Evolutionary conservation across 2,113 vertebrate genomes (phyloP).

Genomic region (Tetrax tetrax): DNA sequence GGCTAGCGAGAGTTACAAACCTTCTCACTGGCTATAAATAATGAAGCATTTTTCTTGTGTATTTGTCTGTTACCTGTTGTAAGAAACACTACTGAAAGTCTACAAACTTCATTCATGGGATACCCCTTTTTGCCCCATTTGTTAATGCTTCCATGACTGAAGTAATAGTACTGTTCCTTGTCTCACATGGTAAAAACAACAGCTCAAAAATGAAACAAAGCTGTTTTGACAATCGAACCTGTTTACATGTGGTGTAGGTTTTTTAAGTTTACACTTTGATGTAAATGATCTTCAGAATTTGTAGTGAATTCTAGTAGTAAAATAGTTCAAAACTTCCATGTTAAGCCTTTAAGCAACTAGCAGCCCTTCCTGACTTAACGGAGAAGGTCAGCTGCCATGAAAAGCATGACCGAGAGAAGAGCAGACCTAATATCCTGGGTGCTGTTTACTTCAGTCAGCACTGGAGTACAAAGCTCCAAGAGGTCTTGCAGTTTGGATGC

Average conservation of each 20-base stretch:
- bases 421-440: background rate
- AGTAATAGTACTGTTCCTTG: background rate
- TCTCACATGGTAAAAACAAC: background rate
- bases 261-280: background rate
- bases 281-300: background rate
- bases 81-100: background rate
- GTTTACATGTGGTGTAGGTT: background rate
- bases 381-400: background rate
- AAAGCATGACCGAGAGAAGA: background rate
- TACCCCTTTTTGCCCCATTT: background rate
- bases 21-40: background rate
- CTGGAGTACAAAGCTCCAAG: background rate
- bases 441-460: background rate
- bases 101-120: background rate
- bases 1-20: background rate
- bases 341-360: background rate
- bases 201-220: background rate
- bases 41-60: background rate
- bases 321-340: background rate
- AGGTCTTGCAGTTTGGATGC: background rate
- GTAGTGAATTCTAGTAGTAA: background rate
- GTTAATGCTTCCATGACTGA: background rate
- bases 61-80: background rate
- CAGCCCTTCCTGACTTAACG: background rate
- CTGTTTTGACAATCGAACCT: background rate